A percentile compares a stretch with the other conserved stretches of the same genome.
phyloP scores from a whole-genome alignment of 2,888 invertebrate species.

The Mesorhabditis belari region DNA sequence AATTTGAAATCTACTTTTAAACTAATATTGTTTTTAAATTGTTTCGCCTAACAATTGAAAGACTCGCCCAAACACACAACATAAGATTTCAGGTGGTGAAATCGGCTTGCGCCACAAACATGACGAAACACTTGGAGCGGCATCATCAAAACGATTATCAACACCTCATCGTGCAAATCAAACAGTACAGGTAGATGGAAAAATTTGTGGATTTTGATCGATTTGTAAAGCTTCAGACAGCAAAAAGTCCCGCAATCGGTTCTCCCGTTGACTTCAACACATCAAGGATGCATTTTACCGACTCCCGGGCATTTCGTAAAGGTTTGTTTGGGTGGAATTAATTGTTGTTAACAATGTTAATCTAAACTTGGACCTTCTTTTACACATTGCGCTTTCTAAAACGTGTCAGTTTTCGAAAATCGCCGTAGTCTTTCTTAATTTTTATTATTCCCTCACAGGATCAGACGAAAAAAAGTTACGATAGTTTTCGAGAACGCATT shows the following conservation, averaged over 20 bases:
- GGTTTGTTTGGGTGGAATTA: no score
- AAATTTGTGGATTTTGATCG: background rate
- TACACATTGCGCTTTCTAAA: no score
- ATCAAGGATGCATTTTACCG: conserved; percentile 32
- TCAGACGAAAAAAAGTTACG: no score
- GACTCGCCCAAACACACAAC: no score
- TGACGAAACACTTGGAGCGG: conserved; percentile 39
- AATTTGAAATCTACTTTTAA: no score
- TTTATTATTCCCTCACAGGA: no score
- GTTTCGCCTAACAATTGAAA: no score
- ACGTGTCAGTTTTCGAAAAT: no score
- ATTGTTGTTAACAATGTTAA: no score
- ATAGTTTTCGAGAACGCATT: background rate
- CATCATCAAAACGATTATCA: conserved; percentile 32
- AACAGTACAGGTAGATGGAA: conserved; percentile 5
- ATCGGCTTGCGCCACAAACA: conserved; percentile 41
- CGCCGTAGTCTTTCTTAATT: no score
- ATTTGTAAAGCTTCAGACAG: background rate
- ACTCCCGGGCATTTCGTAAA: conserved; percentile 4
- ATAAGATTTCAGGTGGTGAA: conserved; percentile 26
- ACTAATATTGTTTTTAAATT: conserved; percentile 1
- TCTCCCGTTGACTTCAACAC: conserved; percentile 8
- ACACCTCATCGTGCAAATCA: conserved; percentile 17
- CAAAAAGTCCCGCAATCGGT: background rate
- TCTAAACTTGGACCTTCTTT: no score